Base-by-base conservation (phyloP, 2,113 vertebrate genomes). In the Terrapene triunguis region DNA sequence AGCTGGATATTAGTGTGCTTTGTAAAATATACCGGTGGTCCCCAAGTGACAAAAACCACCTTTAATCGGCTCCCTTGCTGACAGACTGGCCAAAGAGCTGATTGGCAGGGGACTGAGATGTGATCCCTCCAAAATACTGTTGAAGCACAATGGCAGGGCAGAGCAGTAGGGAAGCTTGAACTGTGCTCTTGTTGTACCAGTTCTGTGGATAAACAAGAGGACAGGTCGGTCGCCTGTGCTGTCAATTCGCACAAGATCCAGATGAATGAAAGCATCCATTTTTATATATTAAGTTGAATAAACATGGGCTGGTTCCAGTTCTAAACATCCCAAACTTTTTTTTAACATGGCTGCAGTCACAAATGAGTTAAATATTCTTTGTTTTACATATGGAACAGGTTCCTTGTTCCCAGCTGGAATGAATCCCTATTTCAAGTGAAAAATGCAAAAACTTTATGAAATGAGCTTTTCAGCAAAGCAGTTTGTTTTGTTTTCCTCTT, bases 241-340 rank as follows among this genome's bases (percentile, higher is more conserved):
- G 21, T 27, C 85, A 84, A 11, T 8, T 14, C 0, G 5, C 29
- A 35, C 0, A 0, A 74, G 38, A 42, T 74, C 24, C 48, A 42
- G 6, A 44, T 47, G 59, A 62, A 35, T 0, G 12, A 59, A 82
- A 42, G 62, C 57, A 42, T 3, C 65, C 38, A 21, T 10, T 14
- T n/a, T 54, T 32, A 32, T 9, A 1, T 88, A 47, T 2, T 51
- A 59, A 27, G 29, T 1, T 25, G 51, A 74, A 9, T 7, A 50
- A 32, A 10, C 0, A 0, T 1, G 19, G n/a, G 25, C 6, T 82
- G 3, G 65, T 4, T 32, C 51, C 92, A 90, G 78, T 44, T 48
- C 38, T 6, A 5, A 8, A 62, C 62, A 80, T 42, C 32, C 27
- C 0, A 10, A 76, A 53, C 69, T 51, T 17, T 35, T 72, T 42